These are phyloP conservation scores for Cheumatopsyche charites DNA, from an alignment of 1,140 invertebrate genomes.

Conservation along the genomic window DNA sequence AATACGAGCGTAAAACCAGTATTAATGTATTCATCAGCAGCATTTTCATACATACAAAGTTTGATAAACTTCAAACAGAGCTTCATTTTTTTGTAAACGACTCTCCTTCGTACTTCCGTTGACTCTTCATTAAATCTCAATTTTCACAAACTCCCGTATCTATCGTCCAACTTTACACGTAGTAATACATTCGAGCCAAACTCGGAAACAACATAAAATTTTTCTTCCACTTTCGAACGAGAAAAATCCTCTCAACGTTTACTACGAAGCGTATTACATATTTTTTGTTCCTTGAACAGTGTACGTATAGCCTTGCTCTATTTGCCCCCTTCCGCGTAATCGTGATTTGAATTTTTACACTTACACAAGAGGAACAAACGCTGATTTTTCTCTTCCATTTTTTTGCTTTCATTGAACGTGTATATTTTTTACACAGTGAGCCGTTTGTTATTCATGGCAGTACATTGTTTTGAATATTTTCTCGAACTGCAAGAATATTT, in stretches of 20 bases:
- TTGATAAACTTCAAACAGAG: too few species aligned
- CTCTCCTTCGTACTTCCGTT: too few species aligned
- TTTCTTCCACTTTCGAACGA: not conserved
- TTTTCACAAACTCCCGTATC: too few species aligned
- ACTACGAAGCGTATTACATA: not conserved
- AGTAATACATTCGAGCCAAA: too few species aligned
- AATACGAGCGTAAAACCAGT: too few species aligned
- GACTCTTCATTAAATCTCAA: too few species aligned
- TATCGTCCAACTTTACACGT: too few species aligned
- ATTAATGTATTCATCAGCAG: too few species aligned
- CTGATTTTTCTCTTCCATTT: not conserved
- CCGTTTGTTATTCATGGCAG: slow-evolving; percentile 13
- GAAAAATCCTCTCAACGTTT: not conserved
- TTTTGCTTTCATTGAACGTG: not conserved
- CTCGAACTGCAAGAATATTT: not conserved
- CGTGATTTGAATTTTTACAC: slow-evolving; percentile 20
- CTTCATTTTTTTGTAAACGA: too few species aligned
- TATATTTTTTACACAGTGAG: too few species aligned
- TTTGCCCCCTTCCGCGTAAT: not conserved
- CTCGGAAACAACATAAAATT: not conserved
- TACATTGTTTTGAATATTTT: slow-evolving; percentile 21
- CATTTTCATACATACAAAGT: too few species aligned
- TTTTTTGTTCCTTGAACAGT: not conserved
- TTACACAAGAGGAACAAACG: not conserved
- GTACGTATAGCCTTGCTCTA: not conserved